Evolutionary conservation across 2,888 invertebrate species (phyloP).

Genomic region (Eumacrocentrus americanus): DNA sequence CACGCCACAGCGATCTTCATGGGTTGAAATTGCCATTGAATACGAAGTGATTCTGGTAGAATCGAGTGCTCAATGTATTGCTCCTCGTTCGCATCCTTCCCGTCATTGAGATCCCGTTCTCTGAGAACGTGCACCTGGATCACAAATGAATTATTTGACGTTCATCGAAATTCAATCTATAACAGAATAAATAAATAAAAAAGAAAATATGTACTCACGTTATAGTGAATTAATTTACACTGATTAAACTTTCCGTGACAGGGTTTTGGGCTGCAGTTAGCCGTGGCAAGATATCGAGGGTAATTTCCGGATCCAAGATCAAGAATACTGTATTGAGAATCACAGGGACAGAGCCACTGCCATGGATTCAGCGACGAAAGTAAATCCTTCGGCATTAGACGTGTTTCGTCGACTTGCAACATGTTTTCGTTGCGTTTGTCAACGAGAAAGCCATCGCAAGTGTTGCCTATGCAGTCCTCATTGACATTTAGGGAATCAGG

Average conservation of each 20-base stretch:
- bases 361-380: constrained; percentile 20
- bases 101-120: constrained; percentile 38
- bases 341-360: constrained; percentile 44
- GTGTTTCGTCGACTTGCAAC: constrained; percentile 24
- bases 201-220: constrained; percentile 34
- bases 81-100: constrained; percentile 26
- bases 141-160: neutral
- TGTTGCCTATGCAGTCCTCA: constrained; percentile 27
- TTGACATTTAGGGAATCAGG: constrained; percentile 12
- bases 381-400: constrained; percentile 1
- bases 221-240: constrained; percentile 44
- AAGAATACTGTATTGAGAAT: constrained; percentile 40
- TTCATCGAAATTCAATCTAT: neutral
- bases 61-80: constrained; percentile 35
- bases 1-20: constrained; percentile 46
- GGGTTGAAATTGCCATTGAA: constrained; percentile 47
- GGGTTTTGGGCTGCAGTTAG: constrained; percentile 40
- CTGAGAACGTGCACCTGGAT: constrained; percentile 44
- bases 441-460: constrained; percentile 22
- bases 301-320: constrained; percentile 47
- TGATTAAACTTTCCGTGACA: constrained; percentile 42
- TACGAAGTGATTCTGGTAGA: constrained; percentile 45
- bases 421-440: constrained; percentile 30
- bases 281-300: constrained; percentile 45
- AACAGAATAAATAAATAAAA: neutral